Percentiles rank a stretch among this genome's conserved stretches.
Conservation (phyloP, 2,888 invertebrate species). For the Choreutis nemorana region DNA sequence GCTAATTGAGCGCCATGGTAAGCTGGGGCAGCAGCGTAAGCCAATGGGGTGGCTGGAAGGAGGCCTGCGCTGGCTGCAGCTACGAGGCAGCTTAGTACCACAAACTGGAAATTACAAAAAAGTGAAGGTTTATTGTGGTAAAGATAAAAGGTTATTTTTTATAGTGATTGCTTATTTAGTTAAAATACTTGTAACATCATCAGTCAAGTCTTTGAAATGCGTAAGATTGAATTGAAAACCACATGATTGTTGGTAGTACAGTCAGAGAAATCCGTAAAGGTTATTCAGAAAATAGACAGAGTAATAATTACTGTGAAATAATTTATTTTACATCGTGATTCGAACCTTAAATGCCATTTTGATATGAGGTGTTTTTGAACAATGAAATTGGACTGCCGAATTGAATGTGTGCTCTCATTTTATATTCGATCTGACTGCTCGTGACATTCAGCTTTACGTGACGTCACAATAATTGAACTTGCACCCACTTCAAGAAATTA, state of each 20-base stretch:
- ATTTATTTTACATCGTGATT: no score
- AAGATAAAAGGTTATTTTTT: not conserved
- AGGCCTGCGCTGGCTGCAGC: constrained; percentile 14
- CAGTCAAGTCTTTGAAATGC: no score
- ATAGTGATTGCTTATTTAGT: not conserved
- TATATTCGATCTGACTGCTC: constrained; percentile 27
- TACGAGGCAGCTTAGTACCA: constrained; percentile 16
- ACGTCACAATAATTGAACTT: constrained; percentile 35
- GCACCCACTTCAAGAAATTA: constrained; percentile 29
- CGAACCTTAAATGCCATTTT: constrained; percentile 50
- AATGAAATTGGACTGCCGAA: constrained; percentile 32
- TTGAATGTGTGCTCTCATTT: constrained; percentile 26
- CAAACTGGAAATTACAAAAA: constrained; percentile 8
- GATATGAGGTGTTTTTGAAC: constrained; percentile 25
- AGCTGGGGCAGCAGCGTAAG: constrained; percentile 41
- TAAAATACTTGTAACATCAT: no score
- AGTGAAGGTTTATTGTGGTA: no score
- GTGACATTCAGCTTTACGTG: constrained; percentile 28
- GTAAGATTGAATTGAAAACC: no score
- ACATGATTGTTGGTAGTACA: no score
- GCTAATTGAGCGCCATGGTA: constrained; percentile 19
- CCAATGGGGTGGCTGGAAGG: constrained; percentile 24
- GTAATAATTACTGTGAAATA: no score
- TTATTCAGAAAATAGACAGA: no score
- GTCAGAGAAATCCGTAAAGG: no score